Percentiles rank a stretch among this genome's conserved stretches.
Conservation (phyloP, 2,113 vertebrate species). For the Galemys pyrenaicus region DNA sequence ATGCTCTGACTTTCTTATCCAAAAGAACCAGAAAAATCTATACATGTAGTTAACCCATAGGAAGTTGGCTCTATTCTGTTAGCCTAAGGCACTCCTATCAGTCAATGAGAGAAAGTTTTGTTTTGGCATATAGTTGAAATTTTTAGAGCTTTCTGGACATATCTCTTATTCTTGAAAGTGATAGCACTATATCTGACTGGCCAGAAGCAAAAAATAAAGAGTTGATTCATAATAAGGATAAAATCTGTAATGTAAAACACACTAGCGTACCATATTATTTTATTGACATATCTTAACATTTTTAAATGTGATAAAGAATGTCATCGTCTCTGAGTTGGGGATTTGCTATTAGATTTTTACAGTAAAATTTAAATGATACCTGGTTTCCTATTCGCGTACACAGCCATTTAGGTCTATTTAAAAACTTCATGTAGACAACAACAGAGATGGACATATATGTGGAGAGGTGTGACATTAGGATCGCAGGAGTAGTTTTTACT, state of each 20-base stretch:
- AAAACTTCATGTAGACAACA: neutral
- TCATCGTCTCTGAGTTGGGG: neutral
- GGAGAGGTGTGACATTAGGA: neutral
- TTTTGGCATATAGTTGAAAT: conserved; percentile 30
- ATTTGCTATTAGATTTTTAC: conserved; percentile 15
- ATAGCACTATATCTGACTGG: neutral
- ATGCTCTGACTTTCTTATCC: neutral
- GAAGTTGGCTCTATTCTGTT: neutral
- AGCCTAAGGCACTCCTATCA: neutral
- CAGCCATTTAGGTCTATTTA: neutral
- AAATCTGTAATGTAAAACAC: neutral
- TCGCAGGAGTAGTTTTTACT: neutral
- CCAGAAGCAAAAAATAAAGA: neutral
- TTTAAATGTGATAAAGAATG: neutral
- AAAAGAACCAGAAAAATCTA: neutral
- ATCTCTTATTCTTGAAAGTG: conserved; percentile 23
- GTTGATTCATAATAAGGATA: conserved; percentile 13
- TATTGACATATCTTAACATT: neutral
- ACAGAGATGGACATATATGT: neutral
- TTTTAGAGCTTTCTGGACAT: neutral
- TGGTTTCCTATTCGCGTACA: neutral
- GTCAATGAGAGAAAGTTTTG: conserved; percentile 45
- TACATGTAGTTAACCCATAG: neutral
- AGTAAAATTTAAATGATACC: conserved; percentile 27
- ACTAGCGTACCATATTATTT: neutral